phyloP scores from a whole-genome alignment of 37 sponge, comb jelly and placozoan species.

The Theonella swinhoei region DNA sequence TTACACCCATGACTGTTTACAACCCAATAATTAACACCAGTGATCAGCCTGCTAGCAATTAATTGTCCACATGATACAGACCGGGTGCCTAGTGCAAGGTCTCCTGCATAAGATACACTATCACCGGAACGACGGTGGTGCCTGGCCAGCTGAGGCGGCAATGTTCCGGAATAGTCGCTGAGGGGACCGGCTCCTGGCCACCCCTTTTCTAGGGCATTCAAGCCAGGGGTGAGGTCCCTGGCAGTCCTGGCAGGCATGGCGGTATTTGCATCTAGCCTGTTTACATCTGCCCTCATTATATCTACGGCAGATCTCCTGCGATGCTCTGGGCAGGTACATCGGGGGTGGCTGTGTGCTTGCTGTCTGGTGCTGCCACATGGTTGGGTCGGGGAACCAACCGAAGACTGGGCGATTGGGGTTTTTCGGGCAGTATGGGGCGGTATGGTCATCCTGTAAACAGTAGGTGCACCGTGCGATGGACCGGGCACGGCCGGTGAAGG shows the following conservation, averaged over 20 bases:
- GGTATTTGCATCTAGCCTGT: neutral
- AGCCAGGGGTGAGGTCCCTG: neutral
- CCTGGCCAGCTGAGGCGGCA: too few relatives aligned
- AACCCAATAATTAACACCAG: too few relatives aligned
- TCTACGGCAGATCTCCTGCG: constrained; percentile 4
- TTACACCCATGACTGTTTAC: too few relatives aligned
- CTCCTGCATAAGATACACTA: too few relatives aligned
- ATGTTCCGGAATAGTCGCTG: too few relatives aligned
- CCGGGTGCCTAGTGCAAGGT: too few relatives aligned
- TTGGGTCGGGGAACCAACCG: neutral
- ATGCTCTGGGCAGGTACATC: neutral
- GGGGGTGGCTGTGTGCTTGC: neutral
- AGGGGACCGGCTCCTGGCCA: constrained; percentile 10
- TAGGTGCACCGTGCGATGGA: constrained; percentile 15
- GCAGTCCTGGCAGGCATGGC: neutral
- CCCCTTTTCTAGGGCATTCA: neutral
- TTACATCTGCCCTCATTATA: constrained; percentile 12
- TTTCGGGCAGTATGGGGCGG: neutral
- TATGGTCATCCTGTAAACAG: constrained; percentile 20
- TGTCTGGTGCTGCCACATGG: neutral
- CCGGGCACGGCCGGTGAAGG: constrained; percentile 21
- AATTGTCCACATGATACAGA: too few relatives aligned
- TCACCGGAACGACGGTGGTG: too few relatives aligned
- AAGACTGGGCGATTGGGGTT: constrained; percentile 20
- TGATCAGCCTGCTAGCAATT: too few relatives aligned